These are phyloP conservation scores for Heliconius hermathena DNA, from an alignment of 1,140 invertebrate species.

Conservation along the genomic window DNA sequence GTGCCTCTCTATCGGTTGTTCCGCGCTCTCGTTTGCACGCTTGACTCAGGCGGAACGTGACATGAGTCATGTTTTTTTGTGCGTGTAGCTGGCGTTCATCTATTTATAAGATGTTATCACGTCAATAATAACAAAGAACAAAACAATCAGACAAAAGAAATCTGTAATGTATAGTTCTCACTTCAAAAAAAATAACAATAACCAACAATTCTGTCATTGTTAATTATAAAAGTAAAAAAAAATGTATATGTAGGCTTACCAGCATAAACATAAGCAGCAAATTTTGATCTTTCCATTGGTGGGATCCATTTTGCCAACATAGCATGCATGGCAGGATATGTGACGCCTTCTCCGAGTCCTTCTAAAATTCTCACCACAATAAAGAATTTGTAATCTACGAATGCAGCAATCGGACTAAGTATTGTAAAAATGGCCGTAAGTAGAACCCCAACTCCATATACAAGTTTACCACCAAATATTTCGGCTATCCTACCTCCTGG, in stretches of 20 bases:
- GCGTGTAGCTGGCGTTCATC: too few relatives aligned
- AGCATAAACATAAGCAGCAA: conserved; percentile 90
- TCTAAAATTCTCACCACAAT: conserved; percentile 90
- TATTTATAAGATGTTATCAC: too few relatives aligned
- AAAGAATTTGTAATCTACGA: conserved; percentile 87
- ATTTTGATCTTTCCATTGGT: conserved; percentile 89
- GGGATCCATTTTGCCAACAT: conserved; percentile 92
- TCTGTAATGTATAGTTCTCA: too few relatives aligned
- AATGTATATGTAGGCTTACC: conserved; percentile 77
- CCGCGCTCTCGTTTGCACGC: too few relatives aligned
- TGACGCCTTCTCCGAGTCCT: conserved; percentile 93
- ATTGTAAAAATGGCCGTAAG: conserved; percentile 90
- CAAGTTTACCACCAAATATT: conserved; percentile 89
- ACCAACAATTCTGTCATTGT: too few relatives aligned
- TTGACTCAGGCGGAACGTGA: too few relatives aligned
- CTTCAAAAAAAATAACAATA: too few relatives aligned
- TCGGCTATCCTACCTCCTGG: conserved; percentile 92
- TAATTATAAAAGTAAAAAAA: too few relatives aligned
- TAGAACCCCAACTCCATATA: conserved; percentile 90
- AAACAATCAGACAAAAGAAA: too few relatives aligned
- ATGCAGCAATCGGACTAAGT: conserved; percentile 87
- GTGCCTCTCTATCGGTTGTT: too few relatives aligned
- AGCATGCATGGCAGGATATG: conserved; percentile 91
- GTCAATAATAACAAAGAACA: too few relatives aligned
- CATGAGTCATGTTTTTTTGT: too few relatives aligned